Conservation (phyloP, 2,797 vertebrate genomes). For the Rhynchonycteris naso region DNA sequence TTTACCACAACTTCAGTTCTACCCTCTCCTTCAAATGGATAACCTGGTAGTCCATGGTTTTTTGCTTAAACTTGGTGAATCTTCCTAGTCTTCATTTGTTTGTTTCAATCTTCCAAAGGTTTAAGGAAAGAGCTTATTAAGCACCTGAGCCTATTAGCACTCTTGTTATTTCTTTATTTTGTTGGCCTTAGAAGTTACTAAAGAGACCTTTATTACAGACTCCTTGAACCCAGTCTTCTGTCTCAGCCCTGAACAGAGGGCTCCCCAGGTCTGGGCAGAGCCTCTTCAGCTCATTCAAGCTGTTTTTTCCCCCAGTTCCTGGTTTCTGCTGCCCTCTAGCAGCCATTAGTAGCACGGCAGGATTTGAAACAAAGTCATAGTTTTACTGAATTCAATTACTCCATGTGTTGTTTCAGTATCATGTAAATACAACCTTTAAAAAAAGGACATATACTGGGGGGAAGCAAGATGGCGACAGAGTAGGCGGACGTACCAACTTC, state of each 20-base stretch:
- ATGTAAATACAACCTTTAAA: neutral
- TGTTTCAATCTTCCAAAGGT: neutral
- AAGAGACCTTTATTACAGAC: neutral
- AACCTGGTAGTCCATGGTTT: neutral
- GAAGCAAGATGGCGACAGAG: too few species aligned
- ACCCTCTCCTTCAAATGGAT: neutral
- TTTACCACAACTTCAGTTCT: neutral
- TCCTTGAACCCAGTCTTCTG: conserved; percentile 50
- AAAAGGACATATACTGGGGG: neutral
- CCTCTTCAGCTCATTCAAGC: neutral
- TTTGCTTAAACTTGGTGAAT: neutral
- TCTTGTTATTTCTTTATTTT: neutral
- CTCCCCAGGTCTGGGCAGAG: neutral
- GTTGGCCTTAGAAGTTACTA: neutral
- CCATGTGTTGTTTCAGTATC: neutral
- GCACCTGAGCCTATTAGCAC: neutral
- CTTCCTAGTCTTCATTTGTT: neutral
- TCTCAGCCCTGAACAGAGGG: conserved; percentile 5
- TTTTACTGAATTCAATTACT: conserved; percentile 12
- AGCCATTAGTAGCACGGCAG: conserved; percentile 61
- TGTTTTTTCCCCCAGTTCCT: conserved; percentile 37
- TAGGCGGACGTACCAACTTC: too few species aligned
- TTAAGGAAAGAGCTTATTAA: neutral
- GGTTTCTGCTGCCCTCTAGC: conserved; percentile 81
- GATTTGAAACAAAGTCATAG: conserved; percentile 11